Base-by-base conservation (phyloP, 1,140 invertebrate genomes). In the Lordiphosa mommai region DNA sequence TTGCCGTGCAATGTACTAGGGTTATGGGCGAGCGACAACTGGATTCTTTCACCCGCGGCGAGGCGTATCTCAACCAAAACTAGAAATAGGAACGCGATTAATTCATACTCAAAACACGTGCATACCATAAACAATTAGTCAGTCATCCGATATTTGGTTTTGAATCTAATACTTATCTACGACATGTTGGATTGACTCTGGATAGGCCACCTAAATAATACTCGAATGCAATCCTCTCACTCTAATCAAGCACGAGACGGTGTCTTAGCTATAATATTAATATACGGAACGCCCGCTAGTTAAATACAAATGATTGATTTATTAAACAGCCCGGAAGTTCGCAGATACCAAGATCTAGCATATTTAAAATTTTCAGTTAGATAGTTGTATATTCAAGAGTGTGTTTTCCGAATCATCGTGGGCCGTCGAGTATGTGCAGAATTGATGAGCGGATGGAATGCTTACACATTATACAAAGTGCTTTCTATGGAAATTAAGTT, bases 401-500 rank as follows among this genome's bases (percentile, higher is more conserved):
- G 30, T 33, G 44, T 27, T 27, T 27, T 7, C 23, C 23, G 23
- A 7, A 23, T 47, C 27, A 13, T 32, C 13, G 13, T 8, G 12
- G 29, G 8, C 27, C 30, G 20, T 30, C 44, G 29, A 47, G 44
- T 23, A n/a, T n/a, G n/a, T n/a, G n/a, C n/a, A n/a, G n/a, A n/a
- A n/a, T n/a, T n/a, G n/a, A n/a, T n/a, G n/a, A n/a, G n/a, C n/a
- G 30, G 23, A 27, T 14, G 14, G 10, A 33, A 17, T 32, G 29
- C 34, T 36, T 30, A 38, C 13, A 38, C 36, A 51, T 51, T 51
- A 38, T 20, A 38, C 4, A 37, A 60, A 60, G 55, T 68, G 63
- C 41, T 68, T 68, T 68, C 41, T 49, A 60, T 14, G 37, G 20
- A 60, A 46, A 30, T 68, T 47, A 52, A 48, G 63, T 68, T 68